These are phyloP conservation scores for Tragulus kanchil DNA, from an alignment of 2,113 vertebrate genomes.

Conservation along the genomic window DNA sequence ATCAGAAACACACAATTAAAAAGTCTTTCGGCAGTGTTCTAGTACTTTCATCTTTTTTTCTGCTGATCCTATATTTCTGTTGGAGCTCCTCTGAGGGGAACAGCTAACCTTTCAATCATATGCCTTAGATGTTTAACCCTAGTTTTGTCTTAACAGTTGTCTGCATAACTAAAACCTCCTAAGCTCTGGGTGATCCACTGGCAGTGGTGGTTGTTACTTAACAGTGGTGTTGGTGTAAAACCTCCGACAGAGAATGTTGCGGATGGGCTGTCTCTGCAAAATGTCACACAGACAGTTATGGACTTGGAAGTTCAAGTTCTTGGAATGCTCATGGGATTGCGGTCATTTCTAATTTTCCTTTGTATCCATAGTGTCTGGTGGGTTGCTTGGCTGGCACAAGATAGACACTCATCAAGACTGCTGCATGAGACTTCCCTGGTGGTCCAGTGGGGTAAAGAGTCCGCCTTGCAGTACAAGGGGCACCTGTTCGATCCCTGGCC, in stretches of 20 bases:
- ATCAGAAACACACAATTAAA: background rate
- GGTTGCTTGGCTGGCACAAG: background rate
- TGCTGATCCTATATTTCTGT: background rate
- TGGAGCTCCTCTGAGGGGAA: background rate
- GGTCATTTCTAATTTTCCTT: background rate
- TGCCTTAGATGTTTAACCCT: slow-evolving; percentile 44
- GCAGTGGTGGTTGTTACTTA: background rate
- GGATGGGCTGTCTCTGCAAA: background rate
- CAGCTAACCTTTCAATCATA: background rate
- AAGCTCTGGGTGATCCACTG: background rate
- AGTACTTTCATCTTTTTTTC: background rate
- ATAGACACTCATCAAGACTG: background rate
- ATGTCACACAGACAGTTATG: background rate
- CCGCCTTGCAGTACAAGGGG: too few species aligned
- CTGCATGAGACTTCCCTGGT: background rate
- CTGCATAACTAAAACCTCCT: background rate
- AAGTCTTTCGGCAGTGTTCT: background rate
- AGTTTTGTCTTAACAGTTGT: slow-evolving; percentile 15
- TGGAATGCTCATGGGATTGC: background rate
- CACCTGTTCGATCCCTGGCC: too few species aligned
- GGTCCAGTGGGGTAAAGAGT: too few species aligned
- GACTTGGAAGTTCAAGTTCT: background rate
- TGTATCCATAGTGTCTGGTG: background rate
- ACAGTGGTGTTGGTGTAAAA: background rate
- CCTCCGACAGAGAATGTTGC: background rate